Percentiles rank a stretch among this genome's conserved stretches.
These are phyloP conservation scores for Eudorcas thomsonii DNA, from an alignment of 2,113 vertebrate genomes.

Conservation along the genomic window DNA sequence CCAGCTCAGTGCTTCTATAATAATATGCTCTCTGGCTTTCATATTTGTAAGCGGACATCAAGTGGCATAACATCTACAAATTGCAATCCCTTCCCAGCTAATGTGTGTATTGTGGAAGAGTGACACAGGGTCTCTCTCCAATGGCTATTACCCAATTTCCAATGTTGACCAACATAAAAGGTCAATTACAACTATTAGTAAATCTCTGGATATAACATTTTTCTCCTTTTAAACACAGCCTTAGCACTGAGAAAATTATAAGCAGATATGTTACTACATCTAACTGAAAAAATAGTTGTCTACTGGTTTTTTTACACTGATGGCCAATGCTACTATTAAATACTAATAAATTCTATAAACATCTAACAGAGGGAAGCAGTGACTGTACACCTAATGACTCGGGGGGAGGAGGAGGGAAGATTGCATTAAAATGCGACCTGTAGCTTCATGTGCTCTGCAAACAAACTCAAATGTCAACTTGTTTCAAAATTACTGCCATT, in stretches of 20 bases:
- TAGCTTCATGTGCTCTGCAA: slow-evolving; percentile 6
- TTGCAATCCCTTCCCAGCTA: background rate
- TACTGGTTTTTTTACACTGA: background rate
- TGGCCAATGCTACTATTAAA: background rate
- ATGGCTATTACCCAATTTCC: background rate
- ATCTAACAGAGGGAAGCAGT: background rate
- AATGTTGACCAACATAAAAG: background rate
- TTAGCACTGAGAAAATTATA: background rate
- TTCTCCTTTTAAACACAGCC: background rate
- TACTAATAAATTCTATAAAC: background rate
- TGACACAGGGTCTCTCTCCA: background rate
- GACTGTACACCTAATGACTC: background rate
- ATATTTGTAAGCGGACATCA: background rate
- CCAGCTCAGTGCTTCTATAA: background rate
- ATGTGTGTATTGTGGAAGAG: background rate
- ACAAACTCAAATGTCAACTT: slow-evolving; percentile 7
- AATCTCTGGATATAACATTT: background rate
- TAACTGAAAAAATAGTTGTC: background rate
- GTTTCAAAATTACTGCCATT: slow-evolving; percentile 22
- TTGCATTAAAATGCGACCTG: slow-evolving; percentile 19
- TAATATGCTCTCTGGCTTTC: background rate
- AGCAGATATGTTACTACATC: background rate
- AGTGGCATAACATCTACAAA: background rate
- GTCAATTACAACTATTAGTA: background rate
- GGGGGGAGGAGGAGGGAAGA: background rate